Evolutionary conservation across 2,888 invertebrate species (phyloP).

Genomic region (Drosophila kanekoi): DNA sequence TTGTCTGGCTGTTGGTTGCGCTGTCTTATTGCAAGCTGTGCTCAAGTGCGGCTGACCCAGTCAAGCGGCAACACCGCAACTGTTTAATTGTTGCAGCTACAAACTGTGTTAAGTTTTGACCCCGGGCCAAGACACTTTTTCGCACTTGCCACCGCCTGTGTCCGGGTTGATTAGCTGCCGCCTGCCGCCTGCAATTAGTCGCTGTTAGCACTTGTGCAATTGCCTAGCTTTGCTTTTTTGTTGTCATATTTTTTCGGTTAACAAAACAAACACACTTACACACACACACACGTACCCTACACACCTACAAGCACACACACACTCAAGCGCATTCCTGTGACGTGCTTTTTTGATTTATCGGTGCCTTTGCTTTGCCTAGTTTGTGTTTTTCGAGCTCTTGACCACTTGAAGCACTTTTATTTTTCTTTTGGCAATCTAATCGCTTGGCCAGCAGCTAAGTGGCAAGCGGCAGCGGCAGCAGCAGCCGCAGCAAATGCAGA

Average conservation of each 20-base stretch:
- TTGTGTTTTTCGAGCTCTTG: constrained; percentile 10
- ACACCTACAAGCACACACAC: neutral
- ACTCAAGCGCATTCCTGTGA: constrained; percentile 21
- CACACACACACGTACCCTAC: neutral
- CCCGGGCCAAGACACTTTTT: constrained; percentile 53
- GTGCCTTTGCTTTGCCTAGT: constrained; percentile 5
- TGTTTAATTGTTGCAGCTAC: constrained; percentile 66
- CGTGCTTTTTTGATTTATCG: constrained; percentile 48
- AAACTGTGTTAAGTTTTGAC: constrained; percentile 83
- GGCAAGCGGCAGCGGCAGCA: constrained; percentile 34
- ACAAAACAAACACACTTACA: constrained; percentile 4
- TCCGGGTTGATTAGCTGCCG: constrained; percentile 72
- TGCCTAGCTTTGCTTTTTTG: neutral
- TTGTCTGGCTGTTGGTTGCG: constrained; percentile 12
- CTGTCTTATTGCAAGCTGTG: constrained; percentile 42
- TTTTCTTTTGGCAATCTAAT: constrained; percentile 36
- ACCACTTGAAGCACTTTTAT: constrained; percentile 23
- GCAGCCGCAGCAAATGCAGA: constrained; percentile 37
- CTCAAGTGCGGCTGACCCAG: constrained; percentile 79
- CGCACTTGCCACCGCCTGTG: constrained; percentile 39
- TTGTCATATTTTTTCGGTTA: constrained; percentile 1
- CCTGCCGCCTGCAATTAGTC: constrained; percentile 50
- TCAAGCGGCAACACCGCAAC: constrained; percentile 62
- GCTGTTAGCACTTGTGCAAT: constrained; percentile 26
- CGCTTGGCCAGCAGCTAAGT: constrained; percentile 26